Base-by-base conservation (phyloP, 2,888 invertebrate genomes). In the Neoscelio sp. region DNA sequence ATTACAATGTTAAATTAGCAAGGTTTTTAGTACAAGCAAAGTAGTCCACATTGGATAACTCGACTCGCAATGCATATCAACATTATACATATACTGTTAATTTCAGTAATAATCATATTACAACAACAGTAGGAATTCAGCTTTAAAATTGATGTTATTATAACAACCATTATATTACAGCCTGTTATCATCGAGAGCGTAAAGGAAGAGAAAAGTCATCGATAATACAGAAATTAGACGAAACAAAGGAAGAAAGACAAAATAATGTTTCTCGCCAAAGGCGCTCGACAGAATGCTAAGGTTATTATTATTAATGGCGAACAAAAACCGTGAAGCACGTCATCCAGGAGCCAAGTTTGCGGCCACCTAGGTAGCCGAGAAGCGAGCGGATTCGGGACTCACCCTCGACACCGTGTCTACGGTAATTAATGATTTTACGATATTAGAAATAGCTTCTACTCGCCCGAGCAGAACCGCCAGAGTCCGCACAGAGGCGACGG, bases 381-480 rank as follows among this genome's bases (percentile, higher is more conserved):
- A 50, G 65, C 74, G 67, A 70, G 71, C 50, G 77, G 80, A 82
- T 83, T 81, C 79, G 81, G 80, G 79, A 79, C 80, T 80, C 81
- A 80, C 80, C 80, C 82, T 79, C 81, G 82, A 82, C 80, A 82
- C 84, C 81, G 82, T 78, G 82, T 84, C 85, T 82, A 80, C 74
- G 83, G 83, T 87, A 87, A 87, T 88, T 87, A 88, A 87, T 87
- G 86, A 86, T 86, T 87, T 87, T 87, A 87, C 82, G 87, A 87
- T 87, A 86, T 86, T 87, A 85, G 85, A 87, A 86, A 87, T 85
- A 84, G 82, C 83, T 83, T 82, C 82, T 81, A 83, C 79, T 78
- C 83, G 78, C 28, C 81, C 80, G 80, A 80, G 81, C 83, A 74
- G 81, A 83, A 82, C 83, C 77, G 70, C 50, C 73, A 68, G 48